Percentiles rank a stretch among this genome's conserved stretches.
phyloP scores from a whole-genome alignment of 2,888 invertebrate species.

The Cotesia congregata region DNA sequence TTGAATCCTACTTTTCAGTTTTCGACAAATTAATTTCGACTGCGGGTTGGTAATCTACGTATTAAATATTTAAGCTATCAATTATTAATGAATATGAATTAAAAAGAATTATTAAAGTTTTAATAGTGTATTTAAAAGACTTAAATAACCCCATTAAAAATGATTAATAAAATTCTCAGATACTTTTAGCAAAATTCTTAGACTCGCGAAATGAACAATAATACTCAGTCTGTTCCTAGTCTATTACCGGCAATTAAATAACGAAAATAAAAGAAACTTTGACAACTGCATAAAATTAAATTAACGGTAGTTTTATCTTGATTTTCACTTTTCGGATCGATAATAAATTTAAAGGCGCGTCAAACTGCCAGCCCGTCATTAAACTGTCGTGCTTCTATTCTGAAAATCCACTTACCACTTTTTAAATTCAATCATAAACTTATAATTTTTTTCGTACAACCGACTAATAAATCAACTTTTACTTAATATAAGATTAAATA shows the following conservation, averaged over 20 bases:
- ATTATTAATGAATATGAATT: too few relatives aligned
- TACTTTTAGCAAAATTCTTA: not conserved
- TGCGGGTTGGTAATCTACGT: too few relatives aligned
- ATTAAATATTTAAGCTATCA: too few relatives aligned
- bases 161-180: not conserved
- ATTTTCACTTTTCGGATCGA: not conserved
- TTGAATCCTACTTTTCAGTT: too few relatives aligned
- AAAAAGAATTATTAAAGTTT: too few relatives aligned
- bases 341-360: not conserved
- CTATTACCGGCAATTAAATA: not conserved
- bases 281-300: not conserved
- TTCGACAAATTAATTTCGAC: too few relatives aligned
- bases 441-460: not conserved
- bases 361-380: not conserved
- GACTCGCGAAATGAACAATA: not conserved
- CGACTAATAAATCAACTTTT: not conserved
- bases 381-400: not conserved
- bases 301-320: not conserved
- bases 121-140: not conserved
- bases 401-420: not conserved
- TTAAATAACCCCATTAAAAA: not conserved
- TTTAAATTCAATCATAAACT: not conserved
- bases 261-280: not conserved
- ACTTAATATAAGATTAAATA: not conserved
- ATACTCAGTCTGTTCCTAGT: not conserved